Base-by-base conservation (phyloP, 2,888 invertebrate species). In the Drosophila siamana region DNA sequence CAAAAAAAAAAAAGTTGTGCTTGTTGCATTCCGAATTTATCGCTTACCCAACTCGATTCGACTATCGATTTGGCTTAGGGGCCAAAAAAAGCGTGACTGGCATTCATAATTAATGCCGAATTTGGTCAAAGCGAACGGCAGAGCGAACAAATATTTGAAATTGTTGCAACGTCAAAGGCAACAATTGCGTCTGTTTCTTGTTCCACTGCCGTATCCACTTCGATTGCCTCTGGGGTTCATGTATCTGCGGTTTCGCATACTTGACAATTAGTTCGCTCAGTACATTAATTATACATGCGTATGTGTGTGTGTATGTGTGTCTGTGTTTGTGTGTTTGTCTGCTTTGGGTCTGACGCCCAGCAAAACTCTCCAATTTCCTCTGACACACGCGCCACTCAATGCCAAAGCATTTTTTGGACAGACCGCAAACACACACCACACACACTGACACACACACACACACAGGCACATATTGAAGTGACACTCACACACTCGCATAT, bases 141-240 rank as follows among this genome's bases (percentile, higher is more conserved):
- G 68, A 60, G 56, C 16, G 26, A 4, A 26, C 40, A 54, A 38
- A 38, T 38, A 38, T 57, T 64, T 55, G 40, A 63, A 70, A 80
- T 66, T 74, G 78, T 69, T 86, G 78, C 86, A 80, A 63, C 86
- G 61, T 84, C 87, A 75, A 81, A 88, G 87, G 70, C 85, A 81
- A 73, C 15, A 19, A 54, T 16, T 40, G 47, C 28, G 24, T 22
- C 13, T 46, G 16, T 15, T 9, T n/a, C 38, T 51, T n/a, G n/a
- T n/a, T n/a, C n/a, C n/a, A 11, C 11, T 33, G 13, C 40, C 40
- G 16, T 50, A 19, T 24, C 15, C 15, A 28, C 19, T 13, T 15
- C 13, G 33, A 43, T 9, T 46, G 54, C 40, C 61, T 28, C 11
- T 11, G 16, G n/a, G 30, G 41, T 16, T 70, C 54, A 19, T 66